Evolutionary conservation across 2,797 vertebrate genomes (phyloP).

Genomic region (Huso huso): DNA sequence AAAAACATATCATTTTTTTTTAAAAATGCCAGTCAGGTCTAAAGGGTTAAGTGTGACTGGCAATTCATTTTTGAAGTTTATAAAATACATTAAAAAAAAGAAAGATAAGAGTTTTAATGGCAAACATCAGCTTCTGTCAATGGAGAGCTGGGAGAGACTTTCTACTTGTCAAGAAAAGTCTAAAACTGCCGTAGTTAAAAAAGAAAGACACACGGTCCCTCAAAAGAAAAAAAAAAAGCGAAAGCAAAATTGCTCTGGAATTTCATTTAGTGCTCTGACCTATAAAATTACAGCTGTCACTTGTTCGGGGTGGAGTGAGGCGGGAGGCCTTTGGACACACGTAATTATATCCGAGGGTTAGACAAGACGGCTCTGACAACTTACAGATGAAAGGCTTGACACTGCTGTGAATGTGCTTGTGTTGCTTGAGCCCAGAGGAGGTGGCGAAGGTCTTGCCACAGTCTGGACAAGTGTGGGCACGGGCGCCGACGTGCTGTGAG

Average conservation of each 20-base stretch:
- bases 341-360: conserved; percentile 40
- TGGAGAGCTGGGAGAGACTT: conserved; percentile 37
- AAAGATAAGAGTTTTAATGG: conserved; percentile 34
- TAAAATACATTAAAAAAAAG: conserved; percentile 14
- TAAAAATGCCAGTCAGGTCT: no score
- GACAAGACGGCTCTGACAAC: conserved; percentile 55
- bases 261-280: conserved; percentile 45
- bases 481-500: conserved; percentile 90
- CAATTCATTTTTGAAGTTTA: neutral
- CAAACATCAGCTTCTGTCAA: conserved; percentile 23
- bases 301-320: conserved; percentile 34
- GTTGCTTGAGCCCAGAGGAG: conserved; percentile 94
- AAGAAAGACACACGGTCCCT: conserved; percentile 27
- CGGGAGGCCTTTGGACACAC: conserved; percentile 43
- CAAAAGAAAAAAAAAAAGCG: neutral
- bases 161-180: conserved; percentile 36
- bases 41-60: no score
- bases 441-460: conserved; percentile 98
- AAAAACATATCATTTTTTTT: no score
- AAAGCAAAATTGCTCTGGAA: conserved; percentile 25
- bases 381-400: conserved; percentile 99
- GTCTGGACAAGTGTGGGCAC: conserved; percentile 92
- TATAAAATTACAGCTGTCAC: conserved; percentile 45
- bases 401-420: conserved; percentile 98
- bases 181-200: conserved; percentile 29